Conservation (phyloP, 2,797 vertebrate genomes). For the Pseudotriccus pelzelni region DNA sequence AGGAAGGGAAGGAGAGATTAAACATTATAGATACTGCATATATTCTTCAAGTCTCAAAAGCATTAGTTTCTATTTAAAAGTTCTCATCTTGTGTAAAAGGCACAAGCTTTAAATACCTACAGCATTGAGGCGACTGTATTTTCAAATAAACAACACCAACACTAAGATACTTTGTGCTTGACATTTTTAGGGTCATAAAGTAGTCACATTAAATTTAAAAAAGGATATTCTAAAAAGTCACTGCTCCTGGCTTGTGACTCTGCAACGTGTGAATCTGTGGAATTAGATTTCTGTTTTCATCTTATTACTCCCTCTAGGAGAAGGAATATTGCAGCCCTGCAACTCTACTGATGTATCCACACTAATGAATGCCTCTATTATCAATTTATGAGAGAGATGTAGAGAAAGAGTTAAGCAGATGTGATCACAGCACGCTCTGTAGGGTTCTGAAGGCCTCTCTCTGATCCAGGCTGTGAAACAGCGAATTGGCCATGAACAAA, state of each 20-base stretch:
- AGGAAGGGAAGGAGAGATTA: not conserved
- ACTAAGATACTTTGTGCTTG: not conserved
- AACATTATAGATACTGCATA: not conserved
- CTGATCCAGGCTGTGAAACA: not conserved
- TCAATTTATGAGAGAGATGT: not conserved
- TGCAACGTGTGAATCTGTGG: not conserved
- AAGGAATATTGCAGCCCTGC: not conserved
- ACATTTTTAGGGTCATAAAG: not conserved
- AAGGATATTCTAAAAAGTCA: not conserved
- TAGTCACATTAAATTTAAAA: not conserved
- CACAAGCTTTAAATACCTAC: not conserved
- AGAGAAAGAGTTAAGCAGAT: not conserved
- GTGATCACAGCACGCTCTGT: not conserved
- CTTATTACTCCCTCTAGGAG: not conserved
- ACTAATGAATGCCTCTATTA: not conserved
- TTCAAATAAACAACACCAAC: not conserved
- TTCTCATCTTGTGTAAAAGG: not conserved
- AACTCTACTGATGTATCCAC: not conserved
- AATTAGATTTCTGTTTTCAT: not conserved
- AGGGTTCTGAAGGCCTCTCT: not conserved
- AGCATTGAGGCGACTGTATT: not conserved
- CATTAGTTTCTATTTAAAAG: not conserved
- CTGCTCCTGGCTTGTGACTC: not conserved
- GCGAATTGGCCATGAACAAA: not conserved
- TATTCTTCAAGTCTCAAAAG: not conserved